Evolutionary conservation across 2,113 vertebrate genomes (phyloP).

Genomic region (Malurus melanocephalus): DNA sequence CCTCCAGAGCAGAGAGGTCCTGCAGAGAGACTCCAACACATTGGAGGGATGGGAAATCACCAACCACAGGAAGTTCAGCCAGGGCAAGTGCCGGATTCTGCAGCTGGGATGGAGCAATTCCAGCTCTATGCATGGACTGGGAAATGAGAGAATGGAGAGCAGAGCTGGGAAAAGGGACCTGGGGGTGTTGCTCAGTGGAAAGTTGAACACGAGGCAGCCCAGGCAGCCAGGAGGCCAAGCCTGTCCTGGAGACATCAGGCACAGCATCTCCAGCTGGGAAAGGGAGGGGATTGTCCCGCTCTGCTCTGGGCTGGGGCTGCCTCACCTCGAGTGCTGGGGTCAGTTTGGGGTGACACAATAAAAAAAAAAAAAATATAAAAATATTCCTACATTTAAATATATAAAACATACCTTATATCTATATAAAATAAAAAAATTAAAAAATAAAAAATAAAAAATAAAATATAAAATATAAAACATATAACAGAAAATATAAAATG

Average conservation of each 20-base stretch:
- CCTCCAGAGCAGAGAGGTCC: neutral
- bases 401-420: too few relatives aligned
- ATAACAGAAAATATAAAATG: too few relatives aligned
- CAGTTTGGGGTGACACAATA: neutral
- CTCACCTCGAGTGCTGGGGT: fast-evolving
- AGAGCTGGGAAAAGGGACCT: neutral
- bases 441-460: too few relatives aligned
- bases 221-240: neutral
- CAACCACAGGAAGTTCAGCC: neutral
- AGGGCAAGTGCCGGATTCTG: neutral
- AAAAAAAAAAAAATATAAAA: too few relatives aligned
- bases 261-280: fast-evolving
- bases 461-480: too few relatives aligned
- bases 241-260: neutral
- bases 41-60: neutral
- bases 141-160: neutral
- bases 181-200: fast-evolving
- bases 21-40: neutral
- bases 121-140: neutral
- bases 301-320: fast-evolving
- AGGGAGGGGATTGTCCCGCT: neutral
- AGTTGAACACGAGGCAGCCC: neutral
- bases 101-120: neutral
- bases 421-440: too few relatives aligned
- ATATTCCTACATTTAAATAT: too few relatives aligned